Conservation (phyloP, 2,113 vertebrate species). For the Gymnorhina tibicen region DNA sequence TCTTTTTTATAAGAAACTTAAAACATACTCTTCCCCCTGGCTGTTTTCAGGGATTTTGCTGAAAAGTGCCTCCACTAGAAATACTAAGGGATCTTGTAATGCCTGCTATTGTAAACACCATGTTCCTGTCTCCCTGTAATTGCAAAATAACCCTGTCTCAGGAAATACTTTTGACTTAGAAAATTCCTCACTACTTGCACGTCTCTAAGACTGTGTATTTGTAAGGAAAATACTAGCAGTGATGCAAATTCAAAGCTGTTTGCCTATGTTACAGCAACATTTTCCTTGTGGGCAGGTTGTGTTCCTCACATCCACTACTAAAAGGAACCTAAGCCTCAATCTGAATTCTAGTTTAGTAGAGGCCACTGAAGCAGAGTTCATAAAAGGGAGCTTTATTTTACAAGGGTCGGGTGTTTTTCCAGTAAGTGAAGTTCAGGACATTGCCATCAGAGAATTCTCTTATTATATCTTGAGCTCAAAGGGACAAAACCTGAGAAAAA, state of each 20-base stretch:
- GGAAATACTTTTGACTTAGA: background rate
- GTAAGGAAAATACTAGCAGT: background rate
- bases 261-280: background rate
- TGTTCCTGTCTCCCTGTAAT: background rate
- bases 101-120: background rate
- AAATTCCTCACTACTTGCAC: background rate
- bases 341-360: background rate
- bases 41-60: background rate
- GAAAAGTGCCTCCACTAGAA: background rate
- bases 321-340: background rate
- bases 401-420: background rate
- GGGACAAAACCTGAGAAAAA: conserved; percentile 39
- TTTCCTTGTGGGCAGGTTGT: background rate
- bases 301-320: background rate
- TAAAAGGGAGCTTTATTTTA: background rate
- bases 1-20: background rate
- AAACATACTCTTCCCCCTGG: background rate
- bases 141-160: background rate
- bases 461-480: conserved; percentile 17
- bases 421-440: conserved; percentile 19
- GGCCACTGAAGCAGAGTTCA: background rate
- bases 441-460: background rate
- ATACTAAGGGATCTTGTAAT: background rate
- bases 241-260: background rate
- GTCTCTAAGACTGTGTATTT: background rate